Evolutionary conservation across 2,888 invertebrate genomes (phyloP).

Genomic region (Callimorpha dominula): DNA sequence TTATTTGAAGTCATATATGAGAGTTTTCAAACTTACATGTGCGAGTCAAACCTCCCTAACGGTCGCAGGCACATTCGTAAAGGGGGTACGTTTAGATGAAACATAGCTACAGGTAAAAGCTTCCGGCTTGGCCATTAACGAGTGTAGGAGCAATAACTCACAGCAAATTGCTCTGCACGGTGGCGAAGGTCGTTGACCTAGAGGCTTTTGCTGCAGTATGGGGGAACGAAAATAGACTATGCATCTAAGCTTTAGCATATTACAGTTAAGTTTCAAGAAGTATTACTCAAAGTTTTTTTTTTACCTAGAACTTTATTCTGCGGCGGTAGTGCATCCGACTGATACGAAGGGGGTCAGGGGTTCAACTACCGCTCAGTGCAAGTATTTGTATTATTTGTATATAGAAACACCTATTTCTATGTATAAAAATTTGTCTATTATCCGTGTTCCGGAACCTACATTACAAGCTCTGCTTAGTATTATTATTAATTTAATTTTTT

Average conservation of each 20-base stretch:
- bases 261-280: background rate
- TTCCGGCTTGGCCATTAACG: slow-evolving; percentile 33
- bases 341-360: too few relatives aligned
- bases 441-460: background rate
- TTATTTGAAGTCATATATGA: background rate
- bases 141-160: slow-evolving; percentile 54
- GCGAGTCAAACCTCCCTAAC: background rate
- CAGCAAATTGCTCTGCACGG: slow-evolving; percentile 53
- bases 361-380: too few relatives aligned
- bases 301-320: too few relatives aligned
- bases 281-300: background rate
- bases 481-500: background rate
- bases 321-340: too few relatives aligned
- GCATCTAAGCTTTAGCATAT: background rate
- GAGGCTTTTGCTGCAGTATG: slow-evolving; percentile 1
- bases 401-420: too few relatives aligned
- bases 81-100: slow-evolving; percentile 9
- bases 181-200: slow-evolving; percentile 32
- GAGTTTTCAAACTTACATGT: background rate
- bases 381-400: too few relatives aligned
- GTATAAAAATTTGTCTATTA: background rate
- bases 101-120: slow-evolving; percentile 31
- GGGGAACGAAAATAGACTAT: background rate
- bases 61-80: background rate
- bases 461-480: background rate